These are phyloP conservation scores for Lasioglossum vierecki DNA, from an alignment of 2,888 invertebrate species.

Conservation along the genomic window DNA sequence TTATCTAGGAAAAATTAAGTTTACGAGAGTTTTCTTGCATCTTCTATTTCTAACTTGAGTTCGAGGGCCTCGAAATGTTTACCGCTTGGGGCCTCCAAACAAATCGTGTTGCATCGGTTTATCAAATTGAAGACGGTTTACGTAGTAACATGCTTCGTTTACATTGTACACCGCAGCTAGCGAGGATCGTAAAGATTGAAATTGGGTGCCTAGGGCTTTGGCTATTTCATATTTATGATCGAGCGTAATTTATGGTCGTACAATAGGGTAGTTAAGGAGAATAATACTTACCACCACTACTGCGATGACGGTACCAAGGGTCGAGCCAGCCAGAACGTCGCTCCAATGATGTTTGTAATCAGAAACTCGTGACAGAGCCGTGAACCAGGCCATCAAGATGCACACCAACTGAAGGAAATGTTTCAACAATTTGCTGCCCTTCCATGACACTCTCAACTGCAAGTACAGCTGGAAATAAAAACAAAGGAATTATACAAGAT, in stretches of 20 bases:
- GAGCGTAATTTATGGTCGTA: conserved; percentile 32
- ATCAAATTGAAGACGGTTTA: neutral
- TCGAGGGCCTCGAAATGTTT: too few relatives aligned
- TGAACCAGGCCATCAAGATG: conserved; percentile 92
- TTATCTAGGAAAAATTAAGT: too few relatives aligned
- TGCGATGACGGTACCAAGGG: conserved; percentile 89
- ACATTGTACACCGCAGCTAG: neutral
- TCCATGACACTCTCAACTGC: conserved; percentile 93
- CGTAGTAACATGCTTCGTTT: neutral
- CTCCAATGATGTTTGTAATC: conserved; percentile 99
- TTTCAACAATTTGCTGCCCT: conserved; percentile 91
- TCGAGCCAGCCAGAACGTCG: conserved; percentile 94
- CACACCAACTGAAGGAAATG: conserved; percentile 94
- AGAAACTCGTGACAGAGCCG: conserved; percentile 95
- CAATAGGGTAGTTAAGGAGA: conserved; percentile 44
- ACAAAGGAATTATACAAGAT: neutral
- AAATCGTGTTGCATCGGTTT: neutral
- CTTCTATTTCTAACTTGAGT: too few relatives aligned
- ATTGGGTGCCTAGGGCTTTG: neutral
- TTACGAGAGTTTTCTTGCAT: too few relatives aligned
- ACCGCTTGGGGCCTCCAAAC: too few relatives aligned
- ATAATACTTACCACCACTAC: conserved; percentile 88
- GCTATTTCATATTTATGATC: conserved; percentile 33
- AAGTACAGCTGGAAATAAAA: conserved; percentile 90
- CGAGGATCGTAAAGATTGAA: conserved; percentile 5